Conservation (phyloP, 2,113 vertebrate genomes). For the Corythoichthys intestinalis region DNA sequence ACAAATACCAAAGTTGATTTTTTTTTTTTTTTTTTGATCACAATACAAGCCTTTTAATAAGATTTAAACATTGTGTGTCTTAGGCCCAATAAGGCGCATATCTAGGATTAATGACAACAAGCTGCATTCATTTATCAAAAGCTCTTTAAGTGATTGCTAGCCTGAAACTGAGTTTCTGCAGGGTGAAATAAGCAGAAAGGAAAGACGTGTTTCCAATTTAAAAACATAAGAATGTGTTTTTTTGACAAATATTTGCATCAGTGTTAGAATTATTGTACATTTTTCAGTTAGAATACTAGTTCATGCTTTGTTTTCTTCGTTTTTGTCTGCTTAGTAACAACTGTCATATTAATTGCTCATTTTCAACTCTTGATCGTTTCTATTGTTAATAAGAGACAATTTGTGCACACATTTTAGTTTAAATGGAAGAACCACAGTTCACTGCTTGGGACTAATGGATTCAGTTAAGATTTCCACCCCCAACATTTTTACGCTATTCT, state of each 20-base stretch:
- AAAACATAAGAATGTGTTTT: neutral
- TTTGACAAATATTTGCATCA: neutral
- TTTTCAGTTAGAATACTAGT: no score
- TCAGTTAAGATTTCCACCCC: no score
- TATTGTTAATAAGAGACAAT: neutral
- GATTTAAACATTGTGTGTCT: neutral
- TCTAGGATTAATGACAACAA: neutral
- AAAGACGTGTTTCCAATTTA: neutral
- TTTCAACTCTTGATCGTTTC: neutral
- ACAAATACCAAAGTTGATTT: neutral
- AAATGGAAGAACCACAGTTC: no score
- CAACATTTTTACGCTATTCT: no score
- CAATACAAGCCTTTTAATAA: neutral
- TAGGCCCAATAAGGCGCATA: neutral
- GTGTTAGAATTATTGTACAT: neutral
- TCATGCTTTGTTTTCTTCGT: no score
- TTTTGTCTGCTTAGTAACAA: no score
- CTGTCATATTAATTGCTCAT: neutral
- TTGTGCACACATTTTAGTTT: no score
- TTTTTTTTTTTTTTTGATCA: neutral
- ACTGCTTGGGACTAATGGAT: no score
- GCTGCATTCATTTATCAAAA: neutral
- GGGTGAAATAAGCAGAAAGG: neutral
- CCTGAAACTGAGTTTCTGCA: neutral
- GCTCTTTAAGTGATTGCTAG: neutral